Percentiles rank a stretch among this genome's conserved stretches.
Conservation (phyloP, 92 coral and sea anemone genomes). For the Virgularia gustaviana region DNA sequence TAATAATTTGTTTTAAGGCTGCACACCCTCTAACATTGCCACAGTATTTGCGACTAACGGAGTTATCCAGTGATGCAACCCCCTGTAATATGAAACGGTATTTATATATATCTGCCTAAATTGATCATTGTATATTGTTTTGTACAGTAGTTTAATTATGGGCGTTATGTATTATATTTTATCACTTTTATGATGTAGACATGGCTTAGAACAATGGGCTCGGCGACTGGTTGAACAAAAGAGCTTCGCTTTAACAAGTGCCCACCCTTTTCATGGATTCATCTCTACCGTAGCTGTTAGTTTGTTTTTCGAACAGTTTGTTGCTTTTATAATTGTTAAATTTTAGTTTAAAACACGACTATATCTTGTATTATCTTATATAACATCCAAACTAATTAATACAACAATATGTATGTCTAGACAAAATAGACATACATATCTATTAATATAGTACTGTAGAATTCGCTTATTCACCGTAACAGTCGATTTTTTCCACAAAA, state of each 20-base stretch:
- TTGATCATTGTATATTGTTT: background rate
- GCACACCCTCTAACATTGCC: background rate
- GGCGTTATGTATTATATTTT: background rate
- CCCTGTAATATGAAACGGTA: constrained; percentile 3
- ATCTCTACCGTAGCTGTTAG: constrained; percentile 18
- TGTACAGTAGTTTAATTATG: background rate
- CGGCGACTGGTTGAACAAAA: constrained; percentile 14
- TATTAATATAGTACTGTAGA: too few species aligned
- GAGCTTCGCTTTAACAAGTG: background rate
- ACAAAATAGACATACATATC: too few species aligned
- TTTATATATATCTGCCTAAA: too few species aligned
- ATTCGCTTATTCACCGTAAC: too few species aligned
- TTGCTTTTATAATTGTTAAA: too few species aligned
- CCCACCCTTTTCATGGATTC: constrained; percentile 12
- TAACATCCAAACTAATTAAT: too few species aligned
- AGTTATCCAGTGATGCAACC: background rate
- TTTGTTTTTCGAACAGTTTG: too few species aligned
- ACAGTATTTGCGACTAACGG: constrained; percentile 6
- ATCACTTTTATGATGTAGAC: background rate
- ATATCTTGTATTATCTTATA: too few species aligned
- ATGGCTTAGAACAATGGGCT: constrained; percentile 21
- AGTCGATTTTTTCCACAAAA: too few species aligned
- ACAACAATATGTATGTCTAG: too few species aligned
- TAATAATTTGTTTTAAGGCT: too few species aligned
- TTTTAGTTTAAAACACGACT: too few species aligned